Evolutionary conservation across 2,113 vertebrate species (phyloP), one percentile per base, ranked within the genome.

Genomic region (Passer montanus): DNA sequence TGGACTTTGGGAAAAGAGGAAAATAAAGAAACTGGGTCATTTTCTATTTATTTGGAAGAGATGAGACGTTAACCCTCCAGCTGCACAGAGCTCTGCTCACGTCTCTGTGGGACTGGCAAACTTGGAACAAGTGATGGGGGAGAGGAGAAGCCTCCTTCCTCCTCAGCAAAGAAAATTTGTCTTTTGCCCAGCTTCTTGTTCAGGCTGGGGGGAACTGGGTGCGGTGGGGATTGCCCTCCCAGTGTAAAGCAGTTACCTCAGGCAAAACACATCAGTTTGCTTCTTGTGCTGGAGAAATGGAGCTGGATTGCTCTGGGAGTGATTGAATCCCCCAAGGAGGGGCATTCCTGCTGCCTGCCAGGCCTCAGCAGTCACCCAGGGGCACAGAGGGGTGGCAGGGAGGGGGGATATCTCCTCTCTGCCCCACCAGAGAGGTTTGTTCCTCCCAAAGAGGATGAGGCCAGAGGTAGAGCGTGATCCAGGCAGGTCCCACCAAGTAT

Each of bases 11-110:
- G 60, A 89, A 80, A 95, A 88, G 37, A 93, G 77, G 37, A 92
- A 85, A 94, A 94, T 69, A 75, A 72, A 87, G 69, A 87, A 92
- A 94, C 52, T 93, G 59, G 80, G 85, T 94, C 85, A 92, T 93
- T 96, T 90, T 90, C 37, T 89, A 68, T 93, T 95, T 95, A 85
- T 97, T 91, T 95, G 74, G 83, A 92, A 88, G 78, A 93, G 72
- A 66, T 86, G 90, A 79, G 78, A 41, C 62, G 53, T 84, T 93
- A 93, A 76, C 46, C 78, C 84, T 93, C 74, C 85, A 93, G 89
- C 66, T 93, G 89, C 92, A 96, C 33, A 82, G 41, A 90, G 76
- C 79, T 94, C 91, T 79, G 82, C 66, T 95, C 33, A 0, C 0
- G 0, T 63, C 77, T 94, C 80, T 46, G n/a, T 3, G 21, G 64